Evolutionary conservation across 2,888 invertebrate genomes (phyloP).

Genomic region (Synergus japonicus): DNA sequence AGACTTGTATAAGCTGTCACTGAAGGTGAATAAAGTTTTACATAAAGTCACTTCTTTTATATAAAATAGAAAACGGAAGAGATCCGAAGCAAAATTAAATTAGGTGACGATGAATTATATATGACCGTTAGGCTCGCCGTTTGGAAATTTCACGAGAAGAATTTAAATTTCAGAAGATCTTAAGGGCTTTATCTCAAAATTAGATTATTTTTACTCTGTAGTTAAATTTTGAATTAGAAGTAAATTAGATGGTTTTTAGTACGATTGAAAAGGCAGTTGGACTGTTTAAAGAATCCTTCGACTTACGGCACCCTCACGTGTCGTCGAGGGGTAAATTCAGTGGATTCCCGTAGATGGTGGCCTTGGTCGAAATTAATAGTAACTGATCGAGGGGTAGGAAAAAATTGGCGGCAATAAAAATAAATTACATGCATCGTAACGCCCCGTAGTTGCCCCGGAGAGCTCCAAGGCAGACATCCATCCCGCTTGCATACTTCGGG

Average conservation of each 20-base stretch:
- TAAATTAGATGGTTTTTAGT: background rate
- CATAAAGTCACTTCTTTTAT: constrained; percentile 48
- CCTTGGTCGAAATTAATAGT: constrained; percentile 73
- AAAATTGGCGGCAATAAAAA: constrained; percentile 78
- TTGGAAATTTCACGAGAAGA: no score
- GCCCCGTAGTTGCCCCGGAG: constrained; percentile 71
- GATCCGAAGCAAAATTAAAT: no score
- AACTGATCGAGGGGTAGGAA: constrained; percentile 76
- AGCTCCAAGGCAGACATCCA: constrained; percentile 71
- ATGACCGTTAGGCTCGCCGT: no score
- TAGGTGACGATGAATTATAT: no score
- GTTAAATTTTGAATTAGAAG: background rate
- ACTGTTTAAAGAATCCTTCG: background rate
- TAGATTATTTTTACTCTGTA: no score
- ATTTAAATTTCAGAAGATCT: no score
- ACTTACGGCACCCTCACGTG: constrained; percentile 10
- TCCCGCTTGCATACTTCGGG: constrained; percentile 75
- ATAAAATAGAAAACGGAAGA: background rate
- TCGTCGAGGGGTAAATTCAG: constrained; percentile 20
- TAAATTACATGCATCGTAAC: constrained; percentile 78
- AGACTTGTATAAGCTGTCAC: constrained; percentile 50
- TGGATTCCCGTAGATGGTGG: constrained; percentile 36
- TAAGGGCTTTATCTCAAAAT: no score
- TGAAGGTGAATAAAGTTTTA: constrained; percentile 47
- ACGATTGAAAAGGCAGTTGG: background rate